phyloP scores from a whole-genome alignment of 1,140 invertebrate species.

The Bombyx mori region ASM3026992v2 NC_085111.1:4446001-4446500 shows the following conservation, averaged over 20 bases:
- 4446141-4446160: slow-evolving; percentile 54
- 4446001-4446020: slow-evolving; percentile 54
- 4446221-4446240: slow-evolving; percentile 19
- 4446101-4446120: slow-evolving; percentile 41
- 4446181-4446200: slow-evolving; percentile 57
- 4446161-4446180: slow-evolving; percentile 66
- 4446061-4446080: slow-evolving; percentile 60
- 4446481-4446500: no score
- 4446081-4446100: slow-evolving; percentile 19
- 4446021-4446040: slow-evolving; percentile 50
- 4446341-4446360: no score
- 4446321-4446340: no score
- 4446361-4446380: no score
- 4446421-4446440: no score
- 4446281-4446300: neutral
- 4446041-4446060: slow-evolving; percentile 58
- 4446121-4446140: slow-evolving; percentile 66
- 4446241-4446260: neutral
- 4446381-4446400: no score
- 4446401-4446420: no score
- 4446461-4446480: no score
- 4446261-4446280: neutral
- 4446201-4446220: slow-evolving; percentile 38
- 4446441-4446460: no score
- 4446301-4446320: no score